Evolutionary conservation across 2,888 invertebrate genomes (phyloP).

Genomic region (Polyploca ridens): DNA sequence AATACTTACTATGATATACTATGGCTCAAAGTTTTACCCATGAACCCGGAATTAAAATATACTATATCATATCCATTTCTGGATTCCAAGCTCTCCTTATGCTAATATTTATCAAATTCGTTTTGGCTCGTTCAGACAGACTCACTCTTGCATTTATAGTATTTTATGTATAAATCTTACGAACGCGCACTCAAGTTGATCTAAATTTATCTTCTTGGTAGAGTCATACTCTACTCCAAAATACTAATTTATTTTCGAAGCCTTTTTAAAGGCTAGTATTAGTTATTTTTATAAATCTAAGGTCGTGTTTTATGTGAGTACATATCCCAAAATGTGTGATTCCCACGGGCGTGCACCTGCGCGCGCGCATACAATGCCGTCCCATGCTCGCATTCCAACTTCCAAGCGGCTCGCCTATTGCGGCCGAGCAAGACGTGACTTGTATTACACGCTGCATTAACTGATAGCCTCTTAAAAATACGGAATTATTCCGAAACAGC

Average conservation of each 20-base stretch:
- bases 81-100: no score
- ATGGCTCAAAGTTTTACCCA: not conserved
- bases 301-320: not conserved
- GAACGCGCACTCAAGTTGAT: no score
- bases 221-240: no score
- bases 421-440: conserved; percentile 41
- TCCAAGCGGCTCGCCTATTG: conserved; percentile 39
- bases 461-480: conserved; percentile 18
- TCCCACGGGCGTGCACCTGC: conserved; percentile 62
- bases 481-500: conserved; percentile 17
- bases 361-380: conserved; percentile 49
- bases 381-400: conserved; percentile 56
- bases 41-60: not conserved
- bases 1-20: no score
- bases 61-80: no score
- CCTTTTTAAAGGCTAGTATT: no score
- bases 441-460: conserved; percentile 41
- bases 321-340: conserved; percentile 44
- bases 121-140: no score
- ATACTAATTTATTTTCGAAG: no score
- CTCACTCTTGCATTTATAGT: no score
- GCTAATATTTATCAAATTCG: no score
- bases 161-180: no score
- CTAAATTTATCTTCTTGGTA: no score
- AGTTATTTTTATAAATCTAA: not conserved